Conservation (phyloP, 2,113 vertebrate species). For the Seriola rivoliana region DNA sequence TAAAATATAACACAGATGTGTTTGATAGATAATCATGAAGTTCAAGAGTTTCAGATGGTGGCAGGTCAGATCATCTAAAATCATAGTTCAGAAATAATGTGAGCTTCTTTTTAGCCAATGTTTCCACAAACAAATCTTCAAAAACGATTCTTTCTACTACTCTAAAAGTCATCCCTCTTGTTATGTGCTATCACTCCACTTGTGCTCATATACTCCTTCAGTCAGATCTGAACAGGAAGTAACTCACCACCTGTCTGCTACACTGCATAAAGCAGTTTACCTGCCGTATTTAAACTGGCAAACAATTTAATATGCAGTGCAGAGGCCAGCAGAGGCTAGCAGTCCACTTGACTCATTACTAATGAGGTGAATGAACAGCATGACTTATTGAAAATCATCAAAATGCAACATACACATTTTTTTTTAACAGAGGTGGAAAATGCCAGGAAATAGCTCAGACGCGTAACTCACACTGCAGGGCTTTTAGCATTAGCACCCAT, state of each 20-base stretch:
- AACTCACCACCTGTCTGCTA: constrained; percentile 6
- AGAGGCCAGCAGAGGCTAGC: neutral
- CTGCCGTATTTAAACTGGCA: neutral
- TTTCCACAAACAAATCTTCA: too few relatives aligned
- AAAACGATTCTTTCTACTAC: too few relatives aligned
- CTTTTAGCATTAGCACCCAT: constrained; percentile 45
- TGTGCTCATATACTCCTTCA: too few relatives aligned
- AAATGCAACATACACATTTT: constrained; percentile 33
- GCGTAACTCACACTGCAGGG: constrained; percentile 30
- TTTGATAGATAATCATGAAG: neutral
- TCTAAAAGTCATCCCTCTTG: neutral
- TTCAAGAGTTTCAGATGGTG: too few relatives aligned
- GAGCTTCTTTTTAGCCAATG: too few relatives aligned
- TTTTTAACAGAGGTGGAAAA: constrained; percentile 29
- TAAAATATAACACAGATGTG: neutral
- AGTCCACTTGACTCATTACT: constrained; percentile 6
- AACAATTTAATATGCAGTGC: neutral
- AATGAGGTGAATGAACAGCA: constrained; percentile 33
- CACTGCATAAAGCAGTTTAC: constrained; percentile 6
- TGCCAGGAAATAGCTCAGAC: constrained; percentile 21
- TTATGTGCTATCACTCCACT: too few relatives aligned
- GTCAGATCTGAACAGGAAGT: neutral
- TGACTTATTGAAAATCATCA: constrained; percentile 40
- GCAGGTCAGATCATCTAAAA: neutral
- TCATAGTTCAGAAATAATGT: neutral